Base-by-base conservation (phyloP, 2,113 vertebrate genomes). In the Notothenia rossii region DNA sequence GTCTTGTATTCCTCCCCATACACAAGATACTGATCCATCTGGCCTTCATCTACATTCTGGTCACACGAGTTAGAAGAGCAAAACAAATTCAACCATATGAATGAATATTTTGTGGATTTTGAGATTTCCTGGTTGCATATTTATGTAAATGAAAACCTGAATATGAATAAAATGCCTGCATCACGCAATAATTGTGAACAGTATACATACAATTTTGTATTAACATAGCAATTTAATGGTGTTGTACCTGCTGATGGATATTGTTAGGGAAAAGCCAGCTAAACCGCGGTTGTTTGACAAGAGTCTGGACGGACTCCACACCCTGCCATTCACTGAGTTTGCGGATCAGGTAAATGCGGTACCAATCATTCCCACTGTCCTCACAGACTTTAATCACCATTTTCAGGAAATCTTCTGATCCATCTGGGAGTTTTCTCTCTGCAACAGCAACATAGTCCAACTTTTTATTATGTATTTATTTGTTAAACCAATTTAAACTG, bases 251-350 rank as follows among this genome's bases (percentile, higher is more conserved):
- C 96, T 96, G 14, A 20, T 92, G 49, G 56, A 96, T 85, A 59
- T 93, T 93, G 11, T 0, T 12, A 6, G 97, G 97, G 51, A 98
- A 97, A 33, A 97, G 79, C 97, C 97, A 98, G 5, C 6, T 62
- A 53, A 85, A 93, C 0, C 11, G 22, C 4, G 66, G 60, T 14
- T 83, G 20, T 17, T 86, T 81, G 45, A 91, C 86, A 54, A 96
- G 76, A n/a, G 64, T 90, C 91, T 97, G 96, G 54, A 96, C 90
- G 1, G 90, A 94, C 1, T 95, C 95, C 17, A 96, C 84, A 0
- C 97, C 97, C 0, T 86, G 55, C 62, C 83, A 93, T 79, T 88
- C 79, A 3, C 93, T 77, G 0, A 97, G 89, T 62, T 91, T 96
- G 58, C 97, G 91, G 22, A 97, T 86, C 51, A 97, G 92, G 87